Conservation (phyloP, 2,113 vertebrate genomes). For the Saguinus imperator region DNA sequence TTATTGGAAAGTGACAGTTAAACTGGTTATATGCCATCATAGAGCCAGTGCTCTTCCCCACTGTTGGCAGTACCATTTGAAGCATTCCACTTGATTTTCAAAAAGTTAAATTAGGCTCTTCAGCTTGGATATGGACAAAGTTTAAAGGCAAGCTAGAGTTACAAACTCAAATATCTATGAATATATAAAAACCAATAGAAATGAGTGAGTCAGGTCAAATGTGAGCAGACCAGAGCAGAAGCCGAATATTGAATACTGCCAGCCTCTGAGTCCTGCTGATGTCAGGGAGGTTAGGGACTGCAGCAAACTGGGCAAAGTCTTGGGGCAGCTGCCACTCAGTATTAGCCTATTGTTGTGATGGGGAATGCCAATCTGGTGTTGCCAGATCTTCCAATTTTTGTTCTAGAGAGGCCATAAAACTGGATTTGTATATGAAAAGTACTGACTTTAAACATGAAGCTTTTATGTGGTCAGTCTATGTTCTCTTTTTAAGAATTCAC, state of each 20-base stretch:
- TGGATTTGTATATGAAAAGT: neutral
- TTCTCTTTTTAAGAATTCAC: neutral
- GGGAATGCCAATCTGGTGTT: neutral
- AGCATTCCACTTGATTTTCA: neutral
- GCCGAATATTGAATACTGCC: neutral
- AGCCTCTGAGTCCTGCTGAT: neutral
- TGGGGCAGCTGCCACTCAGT: neutral
- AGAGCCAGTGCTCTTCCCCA: neutral
- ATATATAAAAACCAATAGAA: neutral
- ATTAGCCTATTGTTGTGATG: neutral
- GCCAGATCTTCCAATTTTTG: neutral
- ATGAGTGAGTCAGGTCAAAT: neutral
- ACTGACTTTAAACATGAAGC: neutral
- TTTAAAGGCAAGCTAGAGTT: neutral
- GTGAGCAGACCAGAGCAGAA: neutral
- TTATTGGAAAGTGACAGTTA: neutral
- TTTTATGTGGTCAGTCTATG: neutral
- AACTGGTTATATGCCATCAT: neutral
- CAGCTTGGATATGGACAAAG: neutral
- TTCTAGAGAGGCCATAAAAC: neutral
- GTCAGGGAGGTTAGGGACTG: accelerated
- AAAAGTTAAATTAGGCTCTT: neutral
- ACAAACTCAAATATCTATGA: neutral
- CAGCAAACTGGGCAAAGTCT: neutral
- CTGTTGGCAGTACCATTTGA: neutral